Evolutionary conservation across 2,797 vertebrate species (phyloP).

Genomic region (Onychomys leucogaster): DNA sequence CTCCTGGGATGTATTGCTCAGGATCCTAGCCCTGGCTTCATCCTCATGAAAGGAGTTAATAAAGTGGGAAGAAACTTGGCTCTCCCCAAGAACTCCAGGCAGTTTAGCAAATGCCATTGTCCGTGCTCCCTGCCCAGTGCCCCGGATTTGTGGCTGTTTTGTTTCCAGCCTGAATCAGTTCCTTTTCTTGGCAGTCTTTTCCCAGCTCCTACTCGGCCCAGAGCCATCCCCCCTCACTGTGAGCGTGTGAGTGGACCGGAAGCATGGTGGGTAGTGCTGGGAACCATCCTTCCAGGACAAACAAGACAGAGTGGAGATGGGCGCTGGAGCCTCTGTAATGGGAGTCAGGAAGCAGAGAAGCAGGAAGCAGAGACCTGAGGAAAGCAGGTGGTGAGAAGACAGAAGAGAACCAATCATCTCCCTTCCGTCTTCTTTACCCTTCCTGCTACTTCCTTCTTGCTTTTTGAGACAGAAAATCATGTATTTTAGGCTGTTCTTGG

Average conservation of each 20-base stretch:
- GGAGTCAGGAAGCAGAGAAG: background rate
- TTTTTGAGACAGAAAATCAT: background rate
- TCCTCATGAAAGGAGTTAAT: slow-evolving; percentile 71
- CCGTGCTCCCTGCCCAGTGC: slow-evolving; percentile 56
- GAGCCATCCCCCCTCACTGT: background rate
- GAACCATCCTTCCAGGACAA: background rate
- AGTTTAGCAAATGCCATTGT: slow-evolving; percentile 66
- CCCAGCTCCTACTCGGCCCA: slow-evolving; percentile 62
- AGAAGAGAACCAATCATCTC: background rate
- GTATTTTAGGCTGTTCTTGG: background rate
- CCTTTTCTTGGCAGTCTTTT: slow-evolving; percentile 51
- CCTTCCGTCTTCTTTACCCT: background rate
- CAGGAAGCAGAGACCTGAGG: background rate
- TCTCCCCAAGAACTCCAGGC: slow-evolving; percentile 60
- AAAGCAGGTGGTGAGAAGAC: background rate
- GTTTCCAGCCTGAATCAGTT: slow-evolving; percentile 51
- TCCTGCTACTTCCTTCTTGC: background rate
- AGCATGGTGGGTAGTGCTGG: background rate
- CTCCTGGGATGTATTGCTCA: background rate
- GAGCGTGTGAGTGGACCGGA: background rate
- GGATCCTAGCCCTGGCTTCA: slow-evolving; percentile 8
- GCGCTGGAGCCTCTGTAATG: background rate
- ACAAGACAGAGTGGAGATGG: background rate
- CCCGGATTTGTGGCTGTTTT: slow-evolving; percentile 59
- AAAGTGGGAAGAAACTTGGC: slow-evolving; percentile 71